Evolutionary conservation across 2,888 invertebrate genomes (phyloP).

Genomic region (Sicus ferrugineus): DNA sequence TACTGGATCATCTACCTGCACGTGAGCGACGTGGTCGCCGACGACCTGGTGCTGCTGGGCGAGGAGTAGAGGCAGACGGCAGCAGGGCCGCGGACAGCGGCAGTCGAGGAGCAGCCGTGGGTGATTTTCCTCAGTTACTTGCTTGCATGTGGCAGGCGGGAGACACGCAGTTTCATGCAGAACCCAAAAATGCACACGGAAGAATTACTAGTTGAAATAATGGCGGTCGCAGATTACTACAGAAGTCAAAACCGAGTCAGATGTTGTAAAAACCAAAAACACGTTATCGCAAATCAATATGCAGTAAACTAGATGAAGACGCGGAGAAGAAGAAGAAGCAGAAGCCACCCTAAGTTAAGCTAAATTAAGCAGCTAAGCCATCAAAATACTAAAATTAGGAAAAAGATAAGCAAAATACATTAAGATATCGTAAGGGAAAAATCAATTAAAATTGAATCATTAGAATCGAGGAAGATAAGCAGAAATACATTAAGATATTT

Average conservation of each 20-base stretch:
- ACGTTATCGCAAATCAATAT: constrained; percentile 30
- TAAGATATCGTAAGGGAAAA: constrained; percentile 33
- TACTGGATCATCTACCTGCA: constrained; percentile 97
- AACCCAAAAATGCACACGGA: constrained; percentile 16
- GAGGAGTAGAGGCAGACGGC: constrained; percentile 69
- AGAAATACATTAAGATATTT: constrained; percentile 9
- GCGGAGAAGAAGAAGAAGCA: not conserved
- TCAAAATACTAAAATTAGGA: not conserved
- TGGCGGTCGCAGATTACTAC: constrained; percentile 26
- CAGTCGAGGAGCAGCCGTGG: constrained; percentile 24
- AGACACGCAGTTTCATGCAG: constrained; percentile 8
- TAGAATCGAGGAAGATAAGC: constrained; percentile 3
- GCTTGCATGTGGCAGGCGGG: constrained; percentile 15
- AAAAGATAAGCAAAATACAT: constrained; percentile 8
- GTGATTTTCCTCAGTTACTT: constrained; percentile 20
- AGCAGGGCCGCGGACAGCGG: constrained; percentile 1
- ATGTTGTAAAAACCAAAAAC: constrained; percentile 20
- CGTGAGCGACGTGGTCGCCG: constrained; percentile 94
- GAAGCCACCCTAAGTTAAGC: not conserved
- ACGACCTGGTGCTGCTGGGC: constrained; percentile 85
- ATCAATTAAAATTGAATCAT: not conserved
- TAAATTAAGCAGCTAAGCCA: constrained; percentile 9
- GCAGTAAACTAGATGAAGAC: constrained; percentile 10
- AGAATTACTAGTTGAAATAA: constrained; percentile 21
- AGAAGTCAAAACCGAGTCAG: constrained; percentile 7